Percentiles rank a stretch among this genome's conserved stretches.
Evolutionary conservation across 2,113 vertebrate genomes (phyloP).

Genomic region (Delphinapterus leucas): DNA sequence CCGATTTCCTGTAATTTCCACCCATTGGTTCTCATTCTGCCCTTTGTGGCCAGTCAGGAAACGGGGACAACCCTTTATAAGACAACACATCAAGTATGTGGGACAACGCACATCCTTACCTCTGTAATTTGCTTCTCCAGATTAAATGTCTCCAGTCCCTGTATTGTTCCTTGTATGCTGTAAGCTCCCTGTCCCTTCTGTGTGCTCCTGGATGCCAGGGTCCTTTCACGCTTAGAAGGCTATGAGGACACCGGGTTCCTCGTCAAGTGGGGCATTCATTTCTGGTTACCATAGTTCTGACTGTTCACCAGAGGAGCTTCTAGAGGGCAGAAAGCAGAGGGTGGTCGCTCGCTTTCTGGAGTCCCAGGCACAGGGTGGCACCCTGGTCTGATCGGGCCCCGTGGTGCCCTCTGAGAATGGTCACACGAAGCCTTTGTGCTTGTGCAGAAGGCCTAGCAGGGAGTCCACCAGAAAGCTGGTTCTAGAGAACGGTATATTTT

Average conservation of each 20-base stretch:
- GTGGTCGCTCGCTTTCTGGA: neutral
- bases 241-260: neutral
- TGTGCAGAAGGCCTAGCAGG: neutral
- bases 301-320: neutral
- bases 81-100: neutral
- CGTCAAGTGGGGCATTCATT: neutral
- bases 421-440: neutral
- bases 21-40: neutral
- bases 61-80: neutral
- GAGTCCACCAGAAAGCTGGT: neutral
- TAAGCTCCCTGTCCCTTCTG: neutral
- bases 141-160: neutral
- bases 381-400: neutral
- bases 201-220: neutral
- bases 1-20: neutral
- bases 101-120: neutral
- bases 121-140: neutral
- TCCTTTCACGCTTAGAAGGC: neutral
- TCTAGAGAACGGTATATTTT: conserved; percentile 64
- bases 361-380: neutral
- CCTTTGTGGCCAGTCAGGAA: neutral
- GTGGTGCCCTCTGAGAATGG: neutral
- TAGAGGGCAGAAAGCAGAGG: neutral
- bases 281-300: neutral
- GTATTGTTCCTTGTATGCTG: neutral